Evolutionary conservation across 2,888 invertebrate species (phyloP).

Genomic region (Temnothorax rugatulus): DNA sequence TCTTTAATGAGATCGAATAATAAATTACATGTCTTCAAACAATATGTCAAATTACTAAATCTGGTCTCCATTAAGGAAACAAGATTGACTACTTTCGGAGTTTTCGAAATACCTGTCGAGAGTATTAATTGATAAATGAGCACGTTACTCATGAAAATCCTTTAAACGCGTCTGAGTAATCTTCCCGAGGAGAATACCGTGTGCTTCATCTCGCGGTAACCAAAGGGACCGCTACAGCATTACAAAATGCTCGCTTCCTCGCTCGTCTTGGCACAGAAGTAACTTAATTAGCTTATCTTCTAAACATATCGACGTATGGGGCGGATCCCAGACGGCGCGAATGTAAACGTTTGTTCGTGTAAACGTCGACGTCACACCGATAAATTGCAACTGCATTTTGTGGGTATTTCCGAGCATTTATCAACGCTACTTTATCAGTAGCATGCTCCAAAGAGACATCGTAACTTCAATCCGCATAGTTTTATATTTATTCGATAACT

Average conservation of each 20-base stretch:
- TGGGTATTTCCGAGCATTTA: background rate
- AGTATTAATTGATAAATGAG: background rate
- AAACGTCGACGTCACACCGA: background rate
- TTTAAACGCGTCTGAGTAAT: conserved; percentile 3
- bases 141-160: background rate
- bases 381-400: background rate
- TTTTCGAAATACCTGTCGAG: background rate
- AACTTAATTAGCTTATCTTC: conserved; percentile 67
- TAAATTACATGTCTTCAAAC: conserved; percentile 27
- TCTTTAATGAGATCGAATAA: conserved; percentile 30
- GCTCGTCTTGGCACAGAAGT: conserved; percentile 77
- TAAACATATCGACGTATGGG: conserved; percentile 56
- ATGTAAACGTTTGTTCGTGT: background rate
- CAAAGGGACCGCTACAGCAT: conserved; percentile 66
- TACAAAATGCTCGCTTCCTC: conserved; percentile 70
- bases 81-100: background rate
- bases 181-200: conserved; percentile 40
- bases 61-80: background rate
- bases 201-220: conserved; percentile 60
- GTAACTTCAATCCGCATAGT: background rate
- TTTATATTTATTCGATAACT: background rate
- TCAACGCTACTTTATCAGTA: background rate
- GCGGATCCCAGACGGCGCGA: conserved; percentile 64
- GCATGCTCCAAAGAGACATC: background rate
- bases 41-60: background rate